phyloP scores from a whole-genome alignment of 2,113 vertebrate species.

The Varanus komodoensis region DNA sequence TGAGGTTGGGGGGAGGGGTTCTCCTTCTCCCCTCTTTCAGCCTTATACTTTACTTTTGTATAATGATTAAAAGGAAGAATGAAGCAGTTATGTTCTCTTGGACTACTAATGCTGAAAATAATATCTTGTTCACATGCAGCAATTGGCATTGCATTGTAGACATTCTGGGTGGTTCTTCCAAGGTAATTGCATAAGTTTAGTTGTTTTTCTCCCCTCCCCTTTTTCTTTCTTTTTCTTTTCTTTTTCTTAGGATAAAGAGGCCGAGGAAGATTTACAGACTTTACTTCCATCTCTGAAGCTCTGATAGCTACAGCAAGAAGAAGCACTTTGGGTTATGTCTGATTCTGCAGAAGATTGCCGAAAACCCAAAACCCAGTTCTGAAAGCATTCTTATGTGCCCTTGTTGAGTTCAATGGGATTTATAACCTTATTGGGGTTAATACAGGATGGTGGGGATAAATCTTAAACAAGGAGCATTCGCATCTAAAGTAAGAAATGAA shows the following conservation, averaged over 20 bases:
- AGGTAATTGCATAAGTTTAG: constrained; percentile 60
- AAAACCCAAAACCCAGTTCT: not conserved
- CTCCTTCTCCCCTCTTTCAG: constrained; percentile 26
- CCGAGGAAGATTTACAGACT: constrained; percentile 86
- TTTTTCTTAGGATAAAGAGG: constrained; percentile 86
- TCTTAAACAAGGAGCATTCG: not conserved
- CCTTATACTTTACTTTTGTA: constrained; percentile 44
- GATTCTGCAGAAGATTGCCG: constrained; percentile 36
- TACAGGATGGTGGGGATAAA: not conserved
- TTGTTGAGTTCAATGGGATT: constrained; percentile 23
- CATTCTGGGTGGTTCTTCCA: constrained; percentile 49
- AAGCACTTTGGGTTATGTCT: constrained; percentile 47
- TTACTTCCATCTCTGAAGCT: constrained; percentile 81
- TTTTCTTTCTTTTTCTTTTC: constrained; percentile 42
- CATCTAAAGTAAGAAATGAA: not conserved
- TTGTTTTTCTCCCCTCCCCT: constrained; percentile 58
- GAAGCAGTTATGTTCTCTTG: constrained; percentile 47
- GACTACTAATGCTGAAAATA: constrained; percentile 52
- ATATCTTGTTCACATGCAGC: constrained; percentile 60
- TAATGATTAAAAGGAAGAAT: constrained; percentile 49
- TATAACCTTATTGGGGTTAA: not conserved
- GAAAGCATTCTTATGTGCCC: not conserved
- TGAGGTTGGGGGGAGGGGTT: constrained; percentile 1
- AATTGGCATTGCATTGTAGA: constrained; percentile 30
- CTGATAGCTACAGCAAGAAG: constrained; percentile 57